phyloP scores from a whole-genome alignment of 2,888 invertebrate genomes.

The Furcula furcula region DNA sequence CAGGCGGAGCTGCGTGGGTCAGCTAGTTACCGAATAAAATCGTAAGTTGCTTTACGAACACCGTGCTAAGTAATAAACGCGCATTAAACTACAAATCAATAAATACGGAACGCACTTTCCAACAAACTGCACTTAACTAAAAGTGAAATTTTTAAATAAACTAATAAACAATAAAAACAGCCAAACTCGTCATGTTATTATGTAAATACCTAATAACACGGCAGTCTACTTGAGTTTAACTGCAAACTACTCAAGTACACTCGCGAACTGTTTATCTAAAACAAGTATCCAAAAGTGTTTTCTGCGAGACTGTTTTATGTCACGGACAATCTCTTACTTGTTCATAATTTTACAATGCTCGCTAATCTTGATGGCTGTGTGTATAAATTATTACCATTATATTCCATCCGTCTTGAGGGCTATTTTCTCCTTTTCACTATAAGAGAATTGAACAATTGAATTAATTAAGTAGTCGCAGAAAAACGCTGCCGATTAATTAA shows the following conservation, averaged over 20 bases:
- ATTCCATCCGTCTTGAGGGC: conserved; percentile 11
- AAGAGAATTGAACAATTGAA: conserved; percentile 47
- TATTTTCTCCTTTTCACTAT: conserved; percentile 51
- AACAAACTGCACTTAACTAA: conserved; percentile 12
- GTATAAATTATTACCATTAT: conserved; percentile 6
- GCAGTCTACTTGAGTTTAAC: too few relatives aligned
- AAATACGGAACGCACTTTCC: conserved; percentile 3
- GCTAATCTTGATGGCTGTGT: conserved; percentile 8
- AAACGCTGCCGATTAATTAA: too few relatives aligned
- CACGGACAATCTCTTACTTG: conserved; percentile 10
- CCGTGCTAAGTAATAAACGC: neutral
- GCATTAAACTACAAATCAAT: neutral
- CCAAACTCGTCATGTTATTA: too few relatives aligned
- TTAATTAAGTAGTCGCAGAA: too few relatives aligned
- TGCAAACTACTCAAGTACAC: conserved; percentile 21
- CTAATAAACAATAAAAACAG: conserved; percentile 19
- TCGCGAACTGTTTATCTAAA: conserved; percentile 5
- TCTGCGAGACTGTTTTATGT: conserved; percentile 3
- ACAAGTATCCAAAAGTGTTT: neutral
- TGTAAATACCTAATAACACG: too few relatives aligned
- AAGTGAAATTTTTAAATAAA: conserved; percentile 19
- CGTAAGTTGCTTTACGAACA: too few relatives aligned
- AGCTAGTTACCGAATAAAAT: too few relatives aligned
- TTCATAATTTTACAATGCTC: conserved; percentile 24
- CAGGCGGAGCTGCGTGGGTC: too few relatives aligned